phyloP scores from a whole-genome alignment of 2,797 vertebrate genomes.

The Dermochelys coriacea region DNA sequence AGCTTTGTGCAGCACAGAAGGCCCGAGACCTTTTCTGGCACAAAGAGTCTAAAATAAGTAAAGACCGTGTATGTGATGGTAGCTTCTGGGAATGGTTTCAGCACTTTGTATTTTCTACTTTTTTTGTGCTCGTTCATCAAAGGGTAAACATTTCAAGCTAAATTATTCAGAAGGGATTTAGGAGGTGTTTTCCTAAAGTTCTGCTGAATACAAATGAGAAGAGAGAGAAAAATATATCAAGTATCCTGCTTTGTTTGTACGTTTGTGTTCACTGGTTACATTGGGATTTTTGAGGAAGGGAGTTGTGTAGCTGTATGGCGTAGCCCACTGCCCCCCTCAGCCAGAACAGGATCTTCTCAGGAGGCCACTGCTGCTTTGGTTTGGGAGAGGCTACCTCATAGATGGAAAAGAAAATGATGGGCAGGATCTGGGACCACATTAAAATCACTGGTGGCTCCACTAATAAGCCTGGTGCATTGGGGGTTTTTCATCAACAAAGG shows the following conservation, averaged over 20 bases:
- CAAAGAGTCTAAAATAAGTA: conserved; percentile 64
- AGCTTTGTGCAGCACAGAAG: conserved; percentile 56
- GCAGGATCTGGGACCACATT: background rate
- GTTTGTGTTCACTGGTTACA: conserved; percentile 54
- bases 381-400: conserved; percentile 37
- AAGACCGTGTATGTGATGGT: conserved; percentile 26
- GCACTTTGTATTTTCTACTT: conserved; percentile 66
- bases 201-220: conserved; percentile 70
- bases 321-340: conserved; percentile 24
- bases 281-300: conserved; percentile 62
- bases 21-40: conserved; percentile 38
- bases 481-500: background rate
- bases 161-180: conserved; percentile 80
- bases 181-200: conserved; percentile 66
- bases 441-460: background rate
- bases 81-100: conserved; percentile 67
- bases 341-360: conserved; percentile 21
- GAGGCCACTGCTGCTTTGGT: background rate
- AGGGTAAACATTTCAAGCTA: conserved; percentile 72
- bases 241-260: conserved; percentile 49
- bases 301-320: conserved; percentile 37
- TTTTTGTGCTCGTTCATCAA: conserved; percentile 66
- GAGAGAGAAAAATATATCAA: conserved; percentile 57
- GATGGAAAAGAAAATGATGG: conserved; percentile 22
- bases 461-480: background rate